Conservation (phyloP, 2,888 invertebrate species). For the Thelaira solivaga region DNA sequence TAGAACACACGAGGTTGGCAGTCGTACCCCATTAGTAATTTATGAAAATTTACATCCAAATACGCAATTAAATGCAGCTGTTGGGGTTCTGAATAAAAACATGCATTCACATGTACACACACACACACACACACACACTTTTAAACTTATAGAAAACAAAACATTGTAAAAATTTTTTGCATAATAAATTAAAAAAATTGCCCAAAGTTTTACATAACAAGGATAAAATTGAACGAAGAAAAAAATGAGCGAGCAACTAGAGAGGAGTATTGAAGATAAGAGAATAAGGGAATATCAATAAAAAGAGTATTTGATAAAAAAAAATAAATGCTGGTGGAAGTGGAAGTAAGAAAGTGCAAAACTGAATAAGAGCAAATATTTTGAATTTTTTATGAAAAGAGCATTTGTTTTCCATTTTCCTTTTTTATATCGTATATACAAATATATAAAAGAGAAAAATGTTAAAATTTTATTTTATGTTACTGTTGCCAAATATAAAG, state of each 20-base stretch:
- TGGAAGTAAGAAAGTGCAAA: too few relatives aligned
- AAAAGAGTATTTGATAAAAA: neutral
- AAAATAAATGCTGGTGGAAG: too few relatives aligned
- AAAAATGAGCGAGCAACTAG: neutral
- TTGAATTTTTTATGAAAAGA: too few relatives aligned
- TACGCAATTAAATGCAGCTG: slow-evolving; percentile 52
- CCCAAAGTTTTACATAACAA: neutral
- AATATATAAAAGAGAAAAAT: too few relatives aligned
- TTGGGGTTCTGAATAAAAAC: slow-evolving; percentile 9
- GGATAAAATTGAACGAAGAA: neutral
- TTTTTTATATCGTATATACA: too few relatives aligned
- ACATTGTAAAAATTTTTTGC: slow-evolving; percentile 9
- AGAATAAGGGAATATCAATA: neutral
- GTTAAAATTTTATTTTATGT: too few relatives aligned
- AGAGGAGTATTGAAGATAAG: neutral
- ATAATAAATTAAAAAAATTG: neutral
- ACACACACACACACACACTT: neutral
- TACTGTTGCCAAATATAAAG: too few relatives aligned
- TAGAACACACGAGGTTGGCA: too few relatives aligned
- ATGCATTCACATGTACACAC: neutral
- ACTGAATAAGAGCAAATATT: too few relatives aligned
- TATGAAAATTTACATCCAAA: slow-evolving; percentile 24
- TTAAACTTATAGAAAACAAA: neutral
- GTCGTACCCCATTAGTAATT: slow-evolving; percentile 36
- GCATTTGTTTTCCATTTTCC: too few relatives aligned